These are phyloP conservation scores for Trichogramma pretiosum DNA, from an alignment of 1,140 invertebrate genomes.

Conservation along the genomic window DNA sequence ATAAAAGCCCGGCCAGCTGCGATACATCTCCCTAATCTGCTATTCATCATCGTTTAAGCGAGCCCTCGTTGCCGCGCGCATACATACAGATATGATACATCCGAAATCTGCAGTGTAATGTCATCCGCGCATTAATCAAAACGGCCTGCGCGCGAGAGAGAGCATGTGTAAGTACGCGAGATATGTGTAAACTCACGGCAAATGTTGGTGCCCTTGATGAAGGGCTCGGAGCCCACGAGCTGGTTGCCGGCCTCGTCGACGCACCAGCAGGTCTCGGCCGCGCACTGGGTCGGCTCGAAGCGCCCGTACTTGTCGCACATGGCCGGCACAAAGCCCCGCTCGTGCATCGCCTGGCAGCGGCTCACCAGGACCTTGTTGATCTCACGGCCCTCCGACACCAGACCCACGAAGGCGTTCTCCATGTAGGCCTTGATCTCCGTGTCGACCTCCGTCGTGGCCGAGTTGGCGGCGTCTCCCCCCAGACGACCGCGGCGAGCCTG, in stretches of 20 bases:
- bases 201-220: constrained; percentile 52
- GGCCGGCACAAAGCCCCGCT: constrained; percentile 48
- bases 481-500: constrained; percentile 53
- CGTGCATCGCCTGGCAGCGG: constrained; percentile 54
- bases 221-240: constrained; percentile 53
- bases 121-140: no score
- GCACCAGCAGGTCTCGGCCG: constrained; percentile 69
- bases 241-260: constrained; percentile 79
- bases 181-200: constrained; percentile 51
- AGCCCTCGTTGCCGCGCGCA: no score
- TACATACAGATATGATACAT: no score
- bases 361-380: constrained; percentile 38
- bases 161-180: no score
- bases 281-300: constrained; percentile 67
- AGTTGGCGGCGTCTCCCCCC: constrained; percentile 19
- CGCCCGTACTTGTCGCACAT: constrained; percentile 58
- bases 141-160: no score
- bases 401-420: constrained; percentile 26
- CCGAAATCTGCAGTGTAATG: no score
- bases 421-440: constrained; percentile 36
- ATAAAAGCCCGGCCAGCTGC: no score
- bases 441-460: constrained; percentile 24
- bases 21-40: no score
- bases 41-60: no score
- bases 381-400: constrained; percentile 23